Evolutionary conservation across 1,140 invertebrate genomes (phyloP), one percentile per base, ranked within the genome.

Genomic region (Plodia interpunctella): DNA sequence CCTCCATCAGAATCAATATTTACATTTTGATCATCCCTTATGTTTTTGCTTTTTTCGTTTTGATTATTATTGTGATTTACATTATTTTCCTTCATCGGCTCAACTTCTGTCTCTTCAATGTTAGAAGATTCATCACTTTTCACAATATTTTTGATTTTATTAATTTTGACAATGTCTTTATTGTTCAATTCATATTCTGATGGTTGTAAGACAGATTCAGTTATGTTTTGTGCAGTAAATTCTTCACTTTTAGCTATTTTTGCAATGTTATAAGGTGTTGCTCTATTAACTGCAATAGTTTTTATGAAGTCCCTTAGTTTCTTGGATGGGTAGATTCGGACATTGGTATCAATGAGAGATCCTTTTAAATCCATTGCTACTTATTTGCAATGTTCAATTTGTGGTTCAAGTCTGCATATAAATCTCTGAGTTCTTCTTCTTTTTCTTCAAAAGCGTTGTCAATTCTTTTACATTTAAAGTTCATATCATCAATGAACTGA

Each of bases 371-470:
- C 84, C 88, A 91, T 91, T 69, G 75, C 90, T 78, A 79, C 49
- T 86, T 81, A 70, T 79, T 72, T 67, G 90, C 89, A 82, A 94
- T 93, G 59, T 94, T 93, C 5, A 96, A 81, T 74, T 95, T 95
- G 60, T 92, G 91, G 81, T 95, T 94, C 49, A 96, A 82, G 74
- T 96, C 93, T 35, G 91, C 80, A 79, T 96, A 96, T 63, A 94
- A 93, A 64, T 94, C 92, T 65, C 92, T 91, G 5, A 96, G 85
- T 89, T 96, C 93, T 74, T 93, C 92, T 90, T 96, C 94, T 84
- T 96, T 95, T 74, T 94, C 92, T 70, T 93, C 91, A 90, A 96
- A 96, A 21, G 94, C 93, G 74, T 93, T 92, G 74, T 96, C 94
- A 65, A 96, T 93, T 78, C 93, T 91, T 65, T 91, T 84, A 82